Percentiles rank a stretch among this genome's conserved stretches.
Conservation (phyloP, 2,113 vertebrate genomes). For the Acrocephalus kingi region DNA sequence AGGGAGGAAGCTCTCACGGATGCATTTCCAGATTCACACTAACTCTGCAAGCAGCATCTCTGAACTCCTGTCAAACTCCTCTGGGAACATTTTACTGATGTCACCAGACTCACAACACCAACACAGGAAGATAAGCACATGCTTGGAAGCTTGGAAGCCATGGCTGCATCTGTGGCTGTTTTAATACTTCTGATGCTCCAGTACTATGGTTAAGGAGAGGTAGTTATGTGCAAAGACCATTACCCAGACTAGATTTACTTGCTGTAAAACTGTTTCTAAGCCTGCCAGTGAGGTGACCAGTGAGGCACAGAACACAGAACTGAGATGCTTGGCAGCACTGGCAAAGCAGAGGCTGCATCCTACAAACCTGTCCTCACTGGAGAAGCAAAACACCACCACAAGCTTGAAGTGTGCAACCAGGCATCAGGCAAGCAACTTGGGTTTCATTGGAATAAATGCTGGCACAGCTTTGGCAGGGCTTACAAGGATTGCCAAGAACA, state of each 20-base stretch:
- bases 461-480: background rate
- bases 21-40: background rate
- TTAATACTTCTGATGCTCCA: background rate
- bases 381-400: background rate
- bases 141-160: background rate
- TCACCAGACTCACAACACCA: background rate
- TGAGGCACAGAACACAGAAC: background rate
- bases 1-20: background rate
- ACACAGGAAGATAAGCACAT: background rate
- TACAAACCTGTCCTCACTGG: background rate
- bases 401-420: background rate
- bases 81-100: background rate
- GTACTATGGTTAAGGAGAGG: background rate
- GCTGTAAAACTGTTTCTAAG: background rate
- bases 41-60: background rate
- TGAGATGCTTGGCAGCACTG: background rate
- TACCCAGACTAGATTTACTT: background rate
- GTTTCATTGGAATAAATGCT: background rate
- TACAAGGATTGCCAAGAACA: background rate
- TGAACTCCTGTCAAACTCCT: background rate
- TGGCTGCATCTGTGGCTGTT: fast-evolving
- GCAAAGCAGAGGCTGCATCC: background rate
- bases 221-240: fast-evolving
- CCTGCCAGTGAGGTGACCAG: background rate
- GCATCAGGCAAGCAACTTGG: background rate